Conservation (phyloP, 2,888 invertebrate species). For the Latrodectus hesperus region DNA sequence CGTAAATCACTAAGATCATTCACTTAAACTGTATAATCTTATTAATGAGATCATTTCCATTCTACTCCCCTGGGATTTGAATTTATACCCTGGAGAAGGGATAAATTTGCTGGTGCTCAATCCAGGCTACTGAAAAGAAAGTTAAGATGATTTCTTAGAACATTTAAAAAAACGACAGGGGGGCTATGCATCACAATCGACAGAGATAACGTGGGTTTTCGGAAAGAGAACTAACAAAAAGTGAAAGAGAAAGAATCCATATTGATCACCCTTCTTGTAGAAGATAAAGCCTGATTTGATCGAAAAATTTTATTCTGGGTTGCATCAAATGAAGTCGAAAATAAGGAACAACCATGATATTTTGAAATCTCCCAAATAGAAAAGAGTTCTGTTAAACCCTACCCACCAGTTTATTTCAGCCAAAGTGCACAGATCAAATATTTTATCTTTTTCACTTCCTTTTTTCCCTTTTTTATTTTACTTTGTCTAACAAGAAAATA, state of each 20-base stretch:
- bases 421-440: neutral
- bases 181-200: no score
- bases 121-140: no score
- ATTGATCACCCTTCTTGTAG: neutral
- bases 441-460: conserved; percentile 1
- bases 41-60: no score
- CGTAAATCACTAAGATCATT: no score
- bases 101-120: no score
- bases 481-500: neutral
- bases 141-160: no score
- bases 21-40: no score
- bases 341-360: conserved; percentile 5
- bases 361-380: neutral
- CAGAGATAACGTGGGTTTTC: no score
- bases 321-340: conserved; percentile 5
- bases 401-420: neutral
- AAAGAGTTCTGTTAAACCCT: neutral
- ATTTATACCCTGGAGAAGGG: no score
- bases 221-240: neutral
- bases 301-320: neutral
- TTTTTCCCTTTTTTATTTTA: neutral
- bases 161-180: no score
- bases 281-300: neutral
- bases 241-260: neutral
- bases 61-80: no score